Base-by-base conservation (phyloP, 2,888 invertebrate species). In the Pyrochroa serraticornis region DNA sequence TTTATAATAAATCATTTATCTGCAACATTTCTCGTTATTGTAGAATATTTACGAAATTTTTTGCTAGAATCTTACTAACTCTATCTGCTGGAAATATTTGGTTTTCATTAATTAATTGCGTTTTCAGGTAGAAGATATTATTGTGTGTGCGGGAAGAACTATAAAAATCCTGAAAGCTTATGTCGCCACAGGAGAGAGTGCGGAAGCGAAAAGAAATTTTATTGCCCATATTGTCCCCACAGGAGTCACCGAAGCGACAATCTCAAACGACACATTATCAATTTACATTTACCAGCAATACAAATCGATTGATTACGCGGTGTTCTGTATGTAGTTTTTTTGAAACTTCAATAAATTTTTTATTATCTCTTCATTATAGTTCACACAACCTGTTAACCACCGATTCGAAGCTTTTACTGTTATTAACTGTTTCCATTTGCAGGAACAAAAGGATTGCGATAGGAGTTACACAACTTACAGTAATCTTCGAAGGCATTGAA, bases 81-180 rank as follows among this genome's bases (percentile, higher is more conserved):
- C 22, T 5, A 22, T 5, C 5, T 22, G 3, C 2, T 22, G 22
- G 3, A 22, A 22, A 5, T 22, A 22, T 22, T 22, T 22, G 3
- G 22, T 22, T 22, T 22, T 22, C 22, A 22, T 22, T 43, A 43
- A 43, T 10, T 7, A 10, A 10, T 13, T 33, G 34, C 34, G 34
- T 44, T 44, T 44, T 44, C 44, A 44, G 13, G 9, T 36, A 14
- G 35, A 42, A 43, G 53, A 39, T 62, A 53, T 47, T 54, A 35
- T 39, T 65, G 67, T 43, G 48, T 57, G 7, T 71, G 71, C 45
- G 69, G 70, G n/a, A 67, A 56, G 49, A 64, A 49, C 45, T 71
- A 71, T 56, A 70, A 71, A 58, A 66, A 69, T 42, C 65, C 65
- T 0, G 68, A 69, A 52, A 70, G 69, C 49, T 44, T 71, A 10